A percentile compares a stretch with the other conserved stretches of the same genome.
Evolutionary conservation across 2,888 invertebrate genomes (phyloP).

Genomic region (Acronicta leporina): DNA sequence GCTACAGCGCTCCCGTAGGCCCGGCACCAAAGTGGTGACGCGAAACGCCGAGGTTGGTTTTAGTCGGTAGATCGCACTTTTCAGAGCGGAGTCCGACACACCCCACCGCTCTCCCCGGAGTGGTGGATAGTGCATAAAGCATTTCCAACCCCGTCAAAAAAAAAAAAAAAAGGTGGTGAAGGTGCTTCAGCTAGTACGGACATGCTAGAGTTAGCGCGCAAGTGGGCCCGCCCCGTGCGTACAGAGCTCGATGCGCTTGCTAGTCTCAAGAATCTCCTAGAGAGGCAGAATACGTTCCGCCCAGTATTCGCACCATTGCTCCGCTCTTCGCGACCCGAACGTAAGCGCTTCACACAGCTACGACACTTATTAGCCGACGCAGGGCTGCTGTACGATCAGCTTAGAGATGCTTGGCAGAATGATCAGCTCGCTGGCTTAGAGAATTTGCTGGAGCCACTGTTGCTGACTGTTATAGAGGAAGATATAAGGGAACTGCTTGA

Average conservation of each 20-base stretch:
- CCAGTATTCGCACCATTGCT: constrained; percentile 92
- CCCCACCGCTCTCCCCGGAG: no score
- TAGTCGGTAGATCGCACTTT: no score
- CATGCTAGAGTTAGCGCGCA: constrained; percentile 90
- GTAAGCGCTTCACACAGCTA: constrained; percentile 93
- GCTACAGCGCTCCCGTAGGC: no score
- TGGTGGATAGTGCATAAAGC: no score
- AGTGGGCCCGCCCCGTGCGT: constrained; percentile 91
- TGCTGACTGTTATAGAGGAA: no score
- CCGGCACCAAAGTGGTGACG: no score
- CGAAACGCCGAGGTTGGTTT: no score
- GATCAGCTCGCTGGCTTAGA: constrained; percentile 86
- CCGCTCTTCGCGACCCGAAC: constrained; percentile 90
- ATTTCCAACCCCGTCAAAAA: no score
- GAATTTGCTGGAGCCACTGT: no score
- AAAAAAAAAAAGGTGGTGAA: constrained; percentile 86
- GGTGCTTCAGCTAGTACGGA: constrained; percentile 79
- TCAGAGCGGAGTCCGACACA: no score
- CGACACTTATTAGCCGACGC: no score
- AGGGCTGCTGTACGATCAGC: constrained; percentile 91
- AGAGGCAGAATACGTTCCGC: constrained; percentile 90
- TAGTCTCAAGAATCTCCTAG: constrained; percentile 90
- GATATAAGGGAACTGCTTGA: no score
- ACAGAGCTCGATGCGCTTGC: constrained; percentile 92
- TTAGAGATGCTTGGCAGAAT: constrained; percentile 90